Conservation (phyloP, 2,797 vertebrate genomes). For the Onychomys leucogaster region DNA sequence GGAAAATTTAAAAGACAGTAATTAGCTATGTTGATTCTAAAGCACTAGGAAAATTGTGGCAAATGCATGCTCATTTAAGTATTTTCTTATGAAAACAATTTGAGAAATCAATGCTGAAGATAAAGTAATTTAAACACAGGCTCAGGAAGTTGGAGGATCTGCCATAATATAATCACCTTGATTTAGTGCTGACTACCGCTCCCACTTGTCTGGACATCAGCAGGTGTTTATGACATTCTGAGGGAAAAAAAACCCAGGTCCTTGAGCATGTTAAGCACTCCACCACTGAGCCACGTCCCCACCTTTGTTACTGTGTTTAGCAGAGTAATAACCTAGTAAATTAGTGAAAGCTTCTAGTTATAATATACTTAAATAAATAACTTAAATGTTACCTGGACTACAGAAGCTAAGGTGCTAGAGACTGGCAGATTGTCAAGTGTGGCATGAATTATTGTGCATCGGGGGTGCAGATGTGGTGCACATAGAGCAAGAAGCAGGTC, state of each 20-base stretch:
- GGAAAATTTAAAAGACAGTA: background rate
- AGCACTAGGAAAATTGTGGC: constrained; percentile 26
- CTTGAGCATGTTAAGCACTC: too few species aligned
- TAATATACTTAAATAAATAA: too few species aligned
- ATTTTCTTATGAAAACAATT: constrained; percentile 56
- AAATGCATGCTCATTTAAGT: background rate
- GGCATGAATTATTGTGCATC: too few species aligned
- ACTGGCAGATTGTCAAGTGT: too few species aligned
- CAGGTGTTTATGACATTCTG: background rate
- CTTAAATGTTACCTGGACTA: too few species aligned
- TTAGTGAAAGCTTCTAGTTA: background rate
- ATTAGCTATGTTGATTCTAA: constrained; percentile 52
- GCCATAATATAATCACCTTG: background rate
- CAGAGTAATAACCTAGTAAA: background rate
- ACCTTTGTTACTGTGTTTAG: background rate
- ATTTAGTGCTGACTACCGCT: constrained; percentile 20
- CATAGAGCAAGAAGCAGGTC: too few species aligned
- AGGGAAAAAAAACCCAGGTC: background rate
- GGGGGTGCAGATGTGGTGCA: too few species aligned
- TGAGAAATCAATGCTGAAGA: background rate
- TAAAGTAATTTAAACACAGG: constrained; percentile 17
- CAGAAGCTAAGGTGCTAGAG: too few species aligned
- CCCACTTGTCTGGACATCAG: background rate
- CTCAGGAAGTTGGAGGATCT: background rate
- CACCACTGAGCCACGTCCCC: too few species aligned